These are phyloP conservation scores for Macheiramphus alcinus DNA, from an alignment of 2,113 vertebrate genomes.

Conservation along the genomic window DNA sequence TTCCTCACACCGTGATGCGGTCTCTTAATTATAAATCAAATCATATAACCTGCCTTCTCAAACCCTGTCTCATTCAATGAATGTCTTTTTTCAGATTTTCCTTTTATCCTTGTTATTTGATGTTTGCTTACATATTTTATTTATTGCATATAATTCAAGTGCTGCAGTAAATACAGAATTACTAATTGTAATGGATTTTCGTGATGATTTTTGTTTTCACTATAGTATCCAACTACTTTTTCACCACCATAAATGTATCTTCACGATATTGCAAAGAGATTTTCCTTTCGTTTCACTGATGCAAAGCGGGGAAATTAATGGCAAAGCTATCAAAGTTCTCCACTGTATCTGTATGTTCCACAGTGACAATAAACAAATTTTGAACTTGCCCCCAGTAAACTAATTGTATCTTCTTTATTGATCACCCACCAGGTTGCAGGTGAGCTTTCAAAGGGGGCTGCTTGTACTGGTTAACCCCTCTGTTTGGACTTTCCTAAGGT, in stretches of 20 bases:
- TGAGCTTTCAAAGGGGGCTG: not conserved
- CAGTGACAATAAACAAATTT: not conserved
- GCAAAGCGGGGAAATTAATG: not conserved
- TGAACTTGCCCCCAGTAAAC: not conserved
- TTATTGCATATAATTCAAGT: slow-evolving; percentile 9
- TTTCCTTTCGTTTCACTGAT: not conserved
- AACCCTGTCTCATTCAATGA: not conserved
- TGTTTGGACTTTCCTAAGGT: not conserved
- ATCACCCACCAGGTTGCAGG: not conserved
- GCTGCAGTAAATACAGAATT: slow-evolving; percentile 19
- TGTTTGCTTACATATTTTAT: slow-evolving; percentile 36
- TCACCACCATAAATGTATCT: not conserved
- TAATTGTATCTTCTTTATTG: not conserved
- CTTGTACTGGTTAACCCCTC: not conserved
- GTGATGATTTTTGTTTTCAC: not conserved
- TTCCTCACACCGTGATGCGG: not conserved
- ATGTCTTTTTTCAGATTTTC: not conserved
- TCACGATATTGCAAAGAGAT: not conserved
- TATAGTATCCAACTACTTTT: not conserved
- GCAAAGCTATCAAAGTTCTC: not conserved
- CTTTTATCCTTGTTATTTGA: slow-evolving; percentile 38
- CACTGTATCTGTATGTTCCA: not conserved
- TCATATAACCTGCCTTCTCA: not conserved
- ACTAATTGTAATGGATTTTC: not conserved
- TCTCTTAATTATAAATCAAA: not conserved